Percentiles rank a stretch among this genome's conserved stretches.
These are phyloP conservation scores for Synanthedon tipuliformis DNA, from an alignment of 2,888 invertebrate species.

Conservation along the genomic window DNA sequence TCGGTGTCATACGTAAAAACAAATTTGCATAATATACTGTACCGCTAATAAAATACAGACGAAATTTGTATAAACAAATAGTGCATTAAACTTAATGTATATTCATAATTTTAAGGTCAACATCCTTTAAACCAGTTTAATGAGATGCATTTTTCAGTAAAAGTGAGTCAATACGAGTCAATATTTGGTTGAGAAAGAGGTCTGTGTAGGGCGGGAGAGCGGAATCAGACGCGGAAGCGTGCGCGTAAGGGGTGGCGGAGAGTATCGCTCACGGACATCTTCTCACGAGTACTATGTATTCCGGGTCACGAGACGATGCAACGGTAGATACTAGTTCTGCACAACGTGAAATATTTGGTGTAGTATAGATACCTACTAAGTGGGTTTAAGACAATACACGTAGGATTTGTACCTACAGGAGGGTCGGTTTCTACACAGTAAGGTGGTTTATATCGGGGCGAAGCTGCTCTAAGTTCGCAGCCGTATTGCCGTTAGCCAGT, in stretches of 20 bases:
- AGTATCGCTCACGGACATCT: slow-evolving; percentile 32
- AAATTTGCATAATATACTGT: background rate
- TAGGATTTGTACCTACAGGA: no score
- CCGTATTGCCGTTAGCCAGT: no score
- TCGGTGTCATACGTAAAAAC: background rate
- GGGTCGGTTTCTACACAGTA: no score
- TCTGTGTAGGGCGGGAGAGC: slow-evolving; percentile 1
- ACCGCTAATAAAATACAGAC: slow-evolving; percentile 5
- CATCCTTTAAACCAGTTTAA: slow-evolving; percentile 27
- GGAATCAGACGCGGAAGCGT: slow-evolving; percentile 2
- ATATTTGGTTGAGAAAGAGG: background rate
- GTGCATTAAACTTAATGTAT: slow-evolving; percentile 11
- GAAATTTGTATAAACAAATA: slow-evolving; percentile 8
- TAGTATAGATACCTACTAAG: background rate
- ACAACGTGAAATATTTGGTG: background rate
- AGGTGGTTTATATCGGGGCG: no score
- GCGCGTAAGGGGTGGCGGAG: slow-evolving; percentile 1
- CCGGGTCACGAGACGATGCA: slow-evolving; percentile 43
- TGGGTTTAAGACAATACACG: background rate
- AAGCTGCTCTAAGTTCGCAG: no score
- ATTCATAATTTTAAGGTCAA: slow-evolving; percentile 29
- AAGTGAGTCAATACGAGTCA: background rate
- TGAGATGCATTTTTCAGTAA: slow-evolving; percentile 6
- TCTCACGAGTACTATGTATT: slow-evolving; percentile 33
- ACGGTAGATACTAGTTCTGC: slow-evolving; percentile 38